Base-by-base conservation (phyloP, 2,113 vertebrate genomes). In the Trematomus loennbergii region DNA sequence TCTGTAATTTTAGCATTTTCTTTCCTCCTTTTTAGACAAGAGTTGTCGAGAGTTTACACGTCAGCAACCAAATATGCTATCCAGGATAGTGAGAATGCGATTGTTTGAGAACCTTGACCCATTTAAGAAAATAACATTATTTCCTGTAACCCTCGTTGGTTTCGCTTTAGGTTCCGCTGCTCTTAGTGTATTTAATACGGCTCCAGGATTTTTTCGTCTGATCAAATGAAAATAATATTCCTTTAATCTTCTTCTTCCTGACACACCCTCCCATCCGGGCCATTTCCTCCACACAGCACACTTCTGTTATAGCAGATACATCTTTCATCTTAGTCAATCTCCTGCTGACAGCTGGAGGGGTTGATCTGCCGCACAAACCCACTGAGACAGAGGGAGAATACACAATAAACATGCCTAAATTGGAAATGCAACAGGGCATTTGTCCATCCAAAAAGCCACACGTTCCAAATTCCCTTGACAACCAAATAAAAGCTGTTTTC, bases 271-370 rank as follows among this genome's bases (percentile, higher is more conserved):
- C 66, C 66, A 54, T 63, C 75, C 15, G 1, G 49, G 55, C 25
- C 33, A 25, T 48, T 84, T 84, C 54, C 50, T 70, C 62, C 74
- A 71, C 18, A 61, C n/a, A 75, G 65, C 33, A 29, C 45, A 46
- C 45, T 48, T 68, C 70, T 80, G 72, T 73, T 82, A 62, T 36
- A 45, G 83, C 12, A 17, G 75, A 71, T 77, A 72, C 79, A 15
- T 70, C 81, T 87, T 86, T 81, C 66, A 65, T 81, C 40, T 84
- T 49, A 81, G 85, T 87, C 75, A 48, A 66, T 83, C 78, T 74
- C 33, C 36, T 45, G 9, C 62, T 79, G 69, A 87, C 83, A 88
- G 74, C 75, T 78, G 48, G 49, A 40, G 62, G 13, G 25, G 45
- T 45, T 70, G 59, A 85, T 84, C 63, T 61, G 22, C 22, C 49